Base-by-base conservation (phyloP, 2,113 vertebrate genomes). In the Pipa parva region DNA sequence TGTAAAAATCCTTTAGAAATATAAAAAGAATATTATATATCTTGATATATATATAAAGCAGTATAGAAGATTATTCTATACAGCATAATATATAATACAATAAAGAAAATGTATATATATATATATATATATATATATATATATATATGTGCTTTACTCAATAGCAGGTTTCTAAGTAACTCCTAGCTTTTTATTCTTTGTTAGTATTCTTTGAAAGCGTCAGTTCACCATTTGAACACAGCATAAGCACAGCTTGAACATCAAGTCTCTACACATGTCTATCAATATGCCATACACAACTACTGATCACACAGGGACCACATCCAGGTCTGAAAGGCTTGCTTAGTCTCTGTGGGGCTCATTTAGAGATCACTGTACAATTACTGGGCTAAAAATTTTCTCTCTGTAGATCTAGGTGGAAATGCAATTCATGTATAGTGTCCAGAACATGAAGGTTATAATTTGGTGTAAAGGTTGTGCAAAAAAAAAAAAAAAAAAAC, bases 221-320 rank as follows among this genome's bases (percentile, higher is more conserved):
- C 18, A 65, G 17, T 28, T 58, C 25, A 39, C 31, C 51, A 64
- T 56, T 64, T 64, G 63, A n/a, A 58, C 27, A 46, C 63, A 58
- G 55, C 64, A 56, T 15, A 49, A 55, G 7, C 55, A 49, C 64
- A 67, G 64, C 64, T 36, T 58, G 64, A 67, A 49, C 42, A 24
- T 22, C 55, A 50, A 57, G 55, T 31, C 64, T 50, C n/a, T 22
- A 59, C 55, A 59, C 45, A 49, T 67, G 54, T 67, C 55, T 59
- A 67, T 49, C 55, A 67, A 67, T 22, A 59, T 67, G 64, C 54
- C 42, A 37, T 59, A 67, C 13, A 28, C 56, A 59, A 28, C 29
- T 21, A 67, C 64, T 59, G 52, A 67, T 67, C 64, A 29, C 58
- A n/a, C 26, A 59, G 31, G 52, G 64, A 67, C 54, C 64, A 59